phyloP scores from a whole-genome alignment of 2,113 vertebrate genomes.

The Tragelaphus buxtoni region DNA sequence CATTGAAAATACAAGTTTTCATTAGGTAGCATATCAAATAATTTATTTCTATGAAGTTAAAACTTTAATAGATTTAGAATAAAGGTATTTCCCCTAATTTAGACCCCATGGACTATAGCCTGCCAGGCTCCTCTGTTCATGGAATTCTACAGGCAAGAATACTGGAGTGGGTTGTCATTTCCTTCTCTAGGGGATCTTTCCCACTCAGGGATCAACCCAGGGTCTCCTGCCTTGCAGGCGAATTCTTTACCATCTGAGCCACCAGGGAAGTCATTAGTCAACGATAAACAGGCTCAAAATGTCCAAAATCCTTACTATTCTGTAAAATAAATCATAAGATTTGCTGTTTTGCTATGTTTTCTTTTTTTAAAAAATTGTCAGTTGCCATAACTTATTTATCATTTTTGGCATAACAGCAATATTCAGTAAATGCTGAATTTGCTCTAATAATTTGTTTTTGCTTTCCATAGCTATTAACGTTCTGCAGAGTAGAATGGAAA shows the following conservation, averaged over 20 bases:
- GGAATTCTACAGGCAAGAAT: not conserved
- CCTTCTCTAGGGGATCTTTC: not conserved
- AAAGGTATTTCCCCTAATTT: not conserved
- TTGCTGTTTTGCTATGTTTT: not conserved
- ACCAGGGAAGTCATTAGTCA: not conserved
- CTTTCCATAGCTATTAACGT: not conserved
- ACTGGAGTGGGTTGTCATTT: not conserved
- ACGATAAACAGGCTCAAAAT: fast-evolving
- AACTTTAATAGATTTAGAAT: not conserved
- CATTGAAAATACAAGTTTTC: not conserved
- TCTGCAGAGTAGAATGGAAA: not conserved
- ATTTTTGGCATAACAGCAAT: not conserved
- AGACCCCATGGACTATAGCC: not conserved
- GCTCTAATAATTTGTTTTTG: not conserved
- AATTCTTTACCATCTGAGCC: not conserved
- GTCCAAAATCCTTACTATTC: not conserved
- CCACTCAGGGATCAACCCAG: not conserved
- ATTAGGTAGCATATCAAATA: not conserved
- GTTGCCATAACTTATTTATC: not conserved
- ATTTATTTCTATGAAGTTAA: not conserved
- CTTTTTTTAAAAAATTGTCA: not conserved
- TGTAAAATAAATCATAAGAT: not conserved
- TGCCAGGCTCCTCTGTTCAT: not conserved
- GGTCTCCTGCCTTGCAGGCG: not conserved
- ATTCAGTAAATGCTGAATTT: not conserved